Percentiles rank a stretch among this genome's conserved stretches.
Evolutionary conservation across 2,113 vertebrate species (phyloP).

Genomic region (Tupaia tana): DNA sequence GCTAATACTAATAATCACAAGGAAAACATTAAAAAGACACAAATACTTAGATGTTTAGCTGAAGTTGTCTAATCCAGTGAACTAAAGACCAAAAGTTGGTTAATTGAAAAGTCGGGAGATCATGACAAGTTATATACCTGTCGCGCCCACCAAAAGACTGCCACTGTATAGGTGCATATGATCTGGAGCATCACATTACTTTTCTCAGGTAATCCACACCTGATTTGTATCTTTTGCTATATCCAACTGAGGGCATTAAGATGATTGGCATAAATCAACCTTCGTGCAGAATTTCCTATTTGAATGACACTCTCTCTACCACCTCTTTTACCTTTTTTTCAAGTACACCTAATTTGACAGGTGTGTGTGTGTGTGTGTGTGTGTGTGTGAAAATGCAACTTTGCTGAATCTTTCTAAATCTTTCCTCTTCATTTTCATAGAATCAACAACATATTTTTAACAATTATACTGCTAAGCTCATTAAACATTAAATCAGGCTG

Average conservation of each 20-base stretch:
- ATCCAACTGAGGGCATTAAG: background rate
- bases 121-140: background rate
- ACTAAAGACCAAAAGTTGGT: background rate
- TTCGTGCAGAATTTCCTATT: background rate
- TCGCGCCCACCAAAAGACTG: background rate
- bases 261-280: background rate
- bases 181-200: background rate
- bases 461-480: constrained; percentile 6
- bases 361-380: background rate
- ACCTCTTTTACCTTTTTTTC: background rate
- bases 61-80: background rate
- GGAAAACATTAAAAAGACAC: background rate
- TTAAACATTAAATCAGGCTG: background rate
- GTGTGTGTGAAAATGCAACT: background rate
- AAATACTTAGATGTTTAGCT: background rate
- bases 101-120: background rate
- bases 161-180: background rate
- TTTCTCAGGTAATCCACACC: background rate
- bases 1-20: background rate
- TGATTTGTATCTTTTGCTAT: background rate
- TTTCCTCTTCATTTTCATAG: constrained; percentile 36
- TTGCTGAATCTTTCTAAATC: constrained; percentile 44
- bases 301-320: background rate
- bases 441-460: background rate
- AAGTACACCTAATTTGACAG: background rate